A percentile compares a stretch with the other conserved stretches of the same genome.
These are phyloP conservation scores for Pseudorhiza aurosa DNA, from an alignment of 30 jellyfish, hydroid and myxozoan species.

Conservation along the genomic window DNA sequence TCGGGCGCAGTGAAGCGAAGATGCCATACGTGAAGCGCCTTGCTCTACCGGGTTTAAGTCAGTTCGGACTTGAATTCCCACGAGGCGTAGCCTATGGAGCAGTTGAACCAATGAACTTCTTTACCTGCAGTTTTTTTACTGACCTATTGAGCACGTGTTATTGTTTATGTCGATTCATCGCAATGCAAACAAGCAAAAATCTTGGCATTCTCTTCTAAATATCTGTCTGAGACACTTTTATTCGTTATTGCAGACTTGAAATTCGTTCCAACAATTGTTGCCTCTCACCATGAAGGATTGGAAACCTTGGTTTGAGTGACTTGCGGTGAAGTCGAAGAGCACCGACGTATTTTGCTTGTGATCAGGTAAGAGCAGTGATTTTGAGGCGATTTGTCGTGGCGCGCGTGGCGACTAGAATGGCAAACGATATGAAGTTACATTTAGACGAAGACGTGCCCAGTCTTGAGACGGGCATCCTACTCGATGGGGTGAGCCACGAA, in stretches of 20 bases:
- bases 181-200: too few relatives aligned
- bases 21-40: background rate
- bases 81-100: background rate
- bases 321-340: too few relatives aligned
- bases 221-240: too few relatives aligned
- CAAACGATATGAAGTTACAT: slow-evolving; percentile 45
- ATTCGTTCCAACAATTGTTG: too few relatives aligned
- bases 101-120: slow-evolving; percentile 1
- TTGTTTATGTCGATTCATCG: slow-evolving; percentile 3
- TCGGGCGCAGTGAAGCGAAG: slow-evolving; percentile 27
- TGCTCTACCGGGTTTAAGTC: background rate
- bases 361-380: background rate
- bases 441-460: slow-evolving; percentile 39
- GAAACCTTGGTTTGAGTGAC: too few relatives aligned
- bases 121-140: slow-evolving; percentile 45
- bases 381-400: background rate
- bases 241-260: too few relatives aligned
- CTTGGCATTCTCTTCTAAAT: too few relatives aligned
- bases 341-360: too few relatives aligned
- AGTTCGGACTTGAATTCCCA: background rate
- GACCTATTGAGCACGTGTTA: slow-evolving; percentile 33
- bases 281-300: too few relatives aligned
- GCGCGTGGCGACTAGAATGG: slow-evolving; percentile 31
- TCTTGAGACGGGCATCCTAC: slow-evolving; percentile 43
- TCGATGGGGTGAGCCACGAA: slow-evolving; percentile 22